Evolutionary conservation across 2,113 vertebrate species (phyloP).

Genomic region (Boulengeromyrus knoepffleri): DNA sequence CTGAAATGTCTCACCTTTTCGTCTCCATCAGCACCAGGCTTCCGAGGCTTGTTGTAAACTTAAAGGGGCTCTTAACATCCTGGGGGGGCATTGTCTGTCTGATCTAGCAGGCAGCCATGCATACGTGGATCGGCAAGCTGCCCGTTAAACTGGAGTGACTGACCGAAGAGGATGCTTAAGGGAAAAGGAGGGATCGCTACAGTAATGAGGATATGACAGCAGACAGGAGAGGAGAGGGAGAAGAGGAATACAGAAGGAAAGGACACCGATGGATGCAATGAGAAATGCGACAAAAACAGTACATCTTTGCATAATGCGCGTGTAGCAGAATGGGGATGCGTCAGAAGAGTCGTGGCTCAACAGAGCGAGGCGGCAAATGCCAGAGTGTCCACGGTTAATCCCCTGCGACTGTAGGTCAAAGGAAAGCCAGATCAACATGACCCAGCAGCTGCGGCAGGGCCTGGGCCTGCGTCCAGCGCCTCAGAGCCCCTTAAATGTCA

Average conservation of each 20-base stretch:
- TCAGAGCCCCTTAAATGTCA: conserved; percentile 23
- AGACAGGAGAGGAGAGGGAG: not conserved
- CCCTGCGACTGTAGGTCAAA: conserved; percentile 1
- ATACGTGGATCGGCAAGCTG: not conserved
- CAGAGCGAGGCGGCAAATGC: conserved; percentile 1
- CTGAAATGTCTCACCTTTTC: not conserved
- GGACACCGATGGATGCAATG: not conserved
- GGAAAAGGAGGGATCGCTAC: not conserved
- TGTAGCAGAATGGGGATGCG: not conserved
- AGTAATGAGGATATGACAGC: not conserved
- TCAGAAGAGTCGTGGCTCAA: not conserved
- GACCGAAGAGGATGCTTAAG: not conserved
- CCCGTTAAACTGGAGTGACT: not conserved
- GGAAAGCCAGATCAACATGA: conserved; percentile 17
- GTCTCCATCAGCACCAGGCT: not conserved
- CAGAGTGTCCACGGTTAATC: conserved; percentile 8
- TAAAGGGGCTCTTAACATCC: not conserved
- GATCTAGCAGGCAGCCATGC: not conserved
- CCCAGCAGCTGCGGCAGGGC: not conserved
- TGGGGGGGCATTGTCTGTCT: not conserved
- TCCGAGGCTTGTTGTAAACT: not conserved
- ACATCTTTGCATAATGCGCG: not conserved
- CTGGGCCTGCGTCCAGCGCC: not conserved
- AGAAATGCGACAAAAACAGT: not conserved
- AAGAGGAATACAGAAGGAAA: not conserved